These are phyloP conservation scores for Xiphorhynchus elegans DNA, from an alignment of 2,113 vertebrate genomes.

Conservation along the genomic window DNA sequence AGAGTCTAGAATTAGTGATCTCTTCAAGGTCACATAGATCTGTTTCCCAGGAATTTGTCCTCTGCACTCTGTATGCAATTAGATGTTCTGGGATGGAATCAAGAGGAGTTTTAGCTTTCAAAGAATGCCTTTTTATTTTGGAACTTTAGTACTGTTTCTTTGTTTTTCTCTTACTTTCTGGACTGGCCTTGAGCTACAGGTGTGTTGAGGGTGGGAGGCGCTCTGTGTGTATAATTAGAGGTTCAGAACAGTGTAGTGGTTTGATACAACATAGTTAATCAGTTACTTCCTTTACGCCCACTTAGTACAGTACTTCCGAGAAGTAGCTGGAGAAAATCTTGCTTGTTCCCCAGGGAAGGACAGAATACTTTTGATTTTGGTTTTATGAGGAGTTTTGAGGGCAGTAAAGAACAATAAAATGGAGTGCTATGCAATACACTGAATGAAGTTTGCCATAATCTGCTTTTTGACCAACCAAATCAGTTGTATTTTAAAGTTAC, in stretches of 20 bases:
- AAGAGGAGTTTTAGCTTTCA: neutral
- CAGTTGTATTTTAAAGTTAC: neutral
- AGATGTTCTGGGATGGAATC: neutral
- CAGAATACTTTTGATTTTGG: neutral
- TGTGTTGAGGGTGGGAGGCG: rapidly evolving
- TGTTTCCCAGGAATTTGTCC: neutral
- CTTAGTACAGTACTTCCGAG: neutral
- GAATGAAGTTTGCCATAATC: neutral
- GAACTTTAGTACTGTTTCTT: neutral
- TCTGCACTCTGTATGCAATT: neutral
- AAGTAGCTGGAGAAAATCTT: neutral
- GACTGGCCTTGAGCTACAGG: neutral
- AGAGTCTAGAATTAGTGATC: neutral
- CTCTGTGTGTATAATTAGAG: rapidly evolving
- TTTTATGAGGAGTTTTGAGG: neutral
- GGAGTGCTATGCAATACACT: neutral
- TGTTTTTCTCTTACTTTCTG: neutral
- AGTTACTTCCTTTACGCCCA: neutral
- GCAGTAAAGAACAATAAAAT: neutral
- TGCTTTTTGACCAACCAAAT: neutral
- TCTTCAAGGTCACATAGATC: neutral
- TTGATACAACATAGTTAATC: neutral
- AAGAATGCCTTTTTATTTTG: neutral
- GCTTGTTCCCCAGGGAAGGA: neutral
- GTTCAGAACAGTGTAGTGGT: neutral